Evolutionary conservation across 1,140 invertebrate species (phyloP).

Genomic region (Drosophila saltans): DNA sequence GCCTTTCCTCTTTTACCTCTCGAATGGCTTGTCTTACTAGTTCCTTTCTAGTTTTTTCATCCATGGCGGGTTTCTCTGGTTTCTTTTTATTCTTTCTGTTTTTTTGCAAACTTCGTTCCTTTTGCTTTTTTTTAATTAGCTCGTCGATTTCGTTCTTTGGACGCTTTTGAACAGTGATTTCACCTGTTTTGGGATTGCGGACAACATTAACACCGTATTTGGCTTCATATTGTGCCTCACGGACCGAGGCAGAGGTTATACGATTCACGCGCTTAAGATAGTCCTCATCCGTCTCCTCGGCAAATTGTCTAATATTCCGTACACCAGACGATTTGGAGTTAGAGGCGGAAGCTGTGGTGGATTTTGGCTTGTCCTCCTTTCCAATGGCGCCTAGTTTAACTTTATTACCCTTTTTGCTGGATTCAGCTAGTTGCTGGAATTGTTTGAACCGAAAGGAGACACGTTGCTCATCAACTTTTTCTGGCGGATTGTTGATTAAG

Average conservation of each 20-base stretch:
- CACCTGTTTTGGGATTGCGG: slow-evolving; percentile 84
- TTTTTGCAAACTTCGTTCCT: slow-evolving; percentile 81
- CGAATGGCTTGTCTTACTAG: slow-evolving; percentile 72
- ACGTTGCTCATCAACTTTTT: slow-evolving; percentile 66
- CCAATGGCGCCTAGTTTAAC: slow-evolving; percentile 54
- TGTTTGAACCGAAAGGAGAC: slow-evolving; percentile 72
- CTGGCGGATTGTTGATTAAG: slow-evolving; percentile 76
- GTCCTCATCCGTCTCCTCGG: slow-evolving; percentile 82
- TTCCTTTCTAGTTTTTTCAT: slow-evolving; percentile 83
- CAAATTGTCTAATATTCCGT: slow-evolving; percentile 76
- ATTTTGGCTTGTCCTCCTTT: slow-evolving; percentile 63
- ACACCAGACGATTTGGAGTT: slow-evolving; percentile 30
- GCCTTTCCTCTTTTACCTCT: slow-evolving; percentile 49
- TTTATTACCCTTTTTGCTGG: slow-evolving; percentile 69
- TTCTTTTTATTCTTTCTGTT: slow-evolving; percentile 56
- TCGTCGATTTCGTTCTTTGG: slow-evolving; percentile 84
- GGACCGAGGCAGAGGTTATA: slow-evolving; percentile 84
- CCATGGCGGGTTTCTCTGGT: slow-evolving; percentile 64
- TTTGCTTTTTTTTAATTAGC: slow-evolving; percentile 80
- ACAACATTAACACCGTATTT: slow-evolving; percentile 85
- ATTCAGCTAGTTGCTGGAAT: slow-evolving; percentile 68
- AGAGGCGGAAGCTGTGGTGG: background rate
- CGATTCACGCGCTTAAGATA: slow-evolving; percentile 84
- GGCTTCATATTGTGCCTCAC: slow-evolving; percentile 85
- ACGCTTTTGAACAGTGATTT: slow-evolving; percentile 83